A percentile compares a stretch with the other conserved stretches of the same genome.
Conservation (phyloP, 1,140 invertebrate species). For the Euura saliciscinereae region DNA sequence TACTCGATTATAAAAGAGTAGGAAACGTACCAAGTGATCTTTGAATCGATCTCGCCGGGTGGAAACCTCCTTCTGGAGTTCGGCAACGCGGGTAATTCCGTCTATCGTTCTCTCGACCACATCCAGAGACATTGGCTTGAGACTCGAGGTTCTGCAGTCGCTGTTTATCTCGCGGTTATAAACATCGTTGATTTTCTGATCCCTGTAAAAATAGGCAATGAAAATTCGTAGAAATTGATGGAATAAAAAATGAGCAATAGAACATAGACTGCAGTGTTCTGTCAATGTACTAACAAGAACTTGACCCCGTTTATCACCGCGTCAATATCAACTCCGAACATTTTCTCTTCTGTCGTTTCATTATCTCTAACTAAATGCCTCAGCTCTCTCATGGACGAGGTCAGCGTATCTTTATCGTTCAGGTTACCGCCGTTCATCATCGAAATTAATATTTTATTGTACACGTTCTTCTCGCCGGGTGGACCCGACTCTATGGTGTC, state of each 20-base stretch:
- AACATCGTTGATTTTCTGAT: slow-evolving; percentile 25
- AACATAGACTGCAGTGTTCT: no score
- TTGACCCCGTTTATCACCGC: slow-evolving; percentile 16
- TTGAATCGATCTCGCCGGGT: slow-evolving; percentile 44
- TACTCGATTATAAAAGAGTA: not conserved
- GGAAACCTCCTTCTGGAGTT: slow-evolving; percentile 32
- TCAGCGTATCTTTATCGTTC: slow-evolving; percentile 25
- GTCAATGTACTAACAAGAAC: slow-evolving; percentile 20
- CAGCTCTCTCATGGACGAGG: slow-evolving; percentile 35
- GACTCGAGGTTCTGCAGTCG: slow-evolving; percentile 36
- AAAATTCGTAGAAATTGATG: not conserved
- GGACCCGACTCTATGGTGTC: slow-evolving; percentile 23
- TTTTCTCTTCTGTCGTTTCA: slow-evolving; percentile 24
- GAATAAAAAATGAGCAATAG: not conserved
- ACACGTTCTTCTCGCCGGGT: slow-evolving; percentile 38
- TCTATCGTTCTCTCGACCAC: slow-evolving; percentile 30
- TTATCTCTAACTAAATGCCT: slow-evolving; percentile 33
- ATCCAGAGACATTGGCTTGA: slow-evolving; percentile 31
- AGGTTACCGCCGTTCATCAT: slow-evolving; percentile 34
- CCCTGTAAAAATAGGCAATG: slow-evolving; percentile 22
- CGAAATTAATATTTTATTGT: slow-evolving; percentile 43
- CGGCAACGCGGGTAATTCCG: slow-evolving; percentile 26
- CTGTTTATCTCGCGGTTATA: slow-evolving; percentile 34
- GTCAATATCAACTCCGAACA: slow-evolving; percentile 17
- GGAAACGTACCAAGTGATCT: slow-evolving; percentile 36